A percentile compares a stretch with the other conserved stretches of the same genome.
Conservation (phyloP, 2,888 invertebrate species). For the Trissoscelio sp. region DNA sequence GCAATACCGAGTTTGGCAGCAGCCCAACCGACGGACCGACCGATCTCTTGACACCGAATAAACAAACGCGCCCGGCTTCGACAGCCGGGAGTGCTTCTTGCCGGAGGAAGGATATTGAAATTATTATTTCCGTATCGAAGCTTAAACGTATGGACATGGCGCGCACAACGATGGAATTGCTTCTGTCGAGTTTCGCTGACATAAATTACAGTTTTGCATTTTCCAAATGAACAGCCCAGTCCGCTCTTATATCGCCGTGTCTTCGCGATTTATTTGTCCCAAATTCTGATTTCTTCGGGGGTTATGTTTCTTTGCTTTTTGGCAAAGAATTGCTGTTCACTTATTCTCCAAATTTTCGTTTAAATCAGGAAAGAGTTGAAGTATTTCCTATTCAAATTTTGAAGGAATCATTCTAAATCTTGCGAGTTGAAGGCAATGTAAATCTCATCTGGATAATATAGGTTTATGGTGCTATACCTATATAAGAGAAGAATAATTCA, state of each 20-base stretch:
- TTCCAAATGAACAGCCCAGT: slow-evolving; percentile 45
- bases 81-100: slow-evolving; percentile 34
- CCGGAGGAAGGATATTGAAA: slow-evolving; percentile 51
- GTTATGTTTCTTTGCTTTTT: neutral
- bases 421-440: too few relatives aligned
- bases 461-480: too few relatives aligned
- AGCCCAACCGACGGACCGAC: slow-evolving; percentile 76
- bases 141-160: slow-evolving; percentile 42
- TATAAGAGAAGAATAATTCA: too few relatives aligned
- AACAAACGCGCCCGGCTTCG: slow-evolving; percentile 72
- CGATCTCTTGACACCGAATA: slow-evolving; percentile 76
- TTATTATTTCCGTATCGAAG: slow-evolving; percentile 57
- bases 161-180: slow-evolving; percentile 44
- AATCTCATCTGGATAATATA: too few relatives aligned
- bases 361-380: neutral
- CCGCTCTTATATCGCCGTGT: neutral
- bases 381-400: neutral
- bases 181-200: slow-evolving; percentile 13
- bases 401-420: too few relatives aligned
- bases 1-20: slow-evolving; percentile 79
- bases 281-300: neutral
- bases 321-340: neutral
- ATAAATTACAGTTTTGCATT: slow-evolving; percentile 50
- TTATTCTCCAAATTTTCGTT: slow-evolving; percentile 7
- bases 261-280: slow-evolving; percentile 17